Conservation (phyloP, 2,113 vertebrate genomes). For the Rhinogobius similis region DNA sequence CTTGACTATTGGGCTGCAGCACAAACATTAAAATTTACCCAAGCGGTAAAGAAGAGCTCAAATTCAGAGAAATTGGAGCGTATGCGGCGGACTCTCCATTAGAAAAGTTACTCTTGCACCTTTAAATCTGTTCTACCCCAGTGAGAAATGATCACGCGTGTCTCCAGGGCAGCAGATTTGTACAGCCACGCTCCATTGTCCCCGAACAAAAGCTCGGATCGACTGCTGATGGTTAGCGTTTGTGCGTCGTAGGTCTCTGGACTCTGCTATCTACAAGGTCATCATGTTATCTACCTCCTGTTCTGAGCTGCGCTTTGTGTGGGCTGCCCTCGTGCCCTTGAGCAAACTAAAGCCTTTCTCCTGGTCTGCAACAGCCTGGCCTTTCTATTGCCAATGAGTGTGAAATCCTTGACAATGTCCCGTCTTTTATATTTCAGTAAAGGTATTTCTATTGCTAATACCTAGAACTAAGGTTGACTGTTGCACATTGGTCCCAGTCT, state of each 20-base stretch:
- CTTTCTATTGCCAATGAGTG: background rate
- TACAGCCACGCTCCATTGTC: conserved; percentile 13
- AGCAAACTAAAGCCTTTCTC: background rate
- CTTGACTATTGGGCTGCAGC: no score
- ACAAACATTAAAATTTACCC: no score
- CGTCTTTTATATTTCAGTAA: background rate
- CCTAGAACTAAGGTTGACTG: no score
- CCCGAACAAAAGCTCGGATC: background rate
- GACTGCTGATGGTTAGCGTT: background rate
- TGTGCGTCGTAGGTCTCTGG: background rate
- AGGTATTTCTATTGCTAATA: background rate
- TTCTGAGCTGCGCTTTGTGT: background rate
- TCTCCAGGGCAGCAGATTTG: conserved; percentile 1
- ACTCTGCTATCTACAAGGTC: conserved; percentile 27
- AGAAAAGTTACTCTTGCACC: background rate
- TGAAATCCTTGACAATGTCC: background rate
- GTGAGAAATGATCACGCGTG: background rate
- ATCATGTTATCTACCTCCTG: conserved; percentile 21
- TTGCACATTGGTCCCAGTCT: background rate
- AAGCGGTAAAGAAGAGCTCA: no score
- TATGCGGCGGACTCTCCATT: no score
- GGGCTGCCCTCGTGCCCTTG: conserved; percentile 1
- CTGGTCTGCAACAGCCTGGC: background rate
- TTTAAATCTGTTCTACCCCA: background rate
- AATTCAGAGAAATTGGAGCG: no score